A percentile compares a stretch with the other conserved stretches of the same genome.
These are phyloP conservation scores for Drosophila bocki DNA, from an alignment of 1,140 invertebrate genomes.

Conservation along the genomic window DNA sequence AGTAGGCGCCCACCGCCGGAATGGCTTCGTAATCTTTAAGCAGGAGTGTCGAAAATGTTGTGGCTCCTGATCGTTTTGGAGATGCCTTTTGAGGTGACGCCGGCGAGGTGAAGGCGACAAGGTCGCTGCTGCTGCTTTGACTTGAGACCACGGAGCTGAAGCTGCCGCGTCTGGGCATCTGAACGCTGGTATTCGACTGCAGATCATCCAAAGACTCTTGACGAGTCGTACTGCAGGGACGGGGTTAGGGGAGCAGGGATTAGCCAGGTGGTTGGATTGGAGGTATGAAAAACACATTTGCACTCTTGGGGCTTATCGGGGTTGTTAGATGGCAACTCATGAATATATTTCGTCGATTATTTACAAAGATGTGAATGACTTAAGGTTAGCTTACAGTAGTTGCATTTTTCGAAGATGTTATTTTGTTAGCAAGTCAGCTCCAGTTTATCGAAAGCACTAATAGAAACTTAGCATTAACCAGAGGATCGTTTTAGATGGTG, in stretches of 20 bases:
- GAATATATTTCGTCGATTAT: slow-evolving; percentile 41
- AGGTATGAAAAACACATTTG: slow-evolving; percentile 48
- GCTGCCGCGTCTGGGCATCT: slow-evolving; percentile 58
- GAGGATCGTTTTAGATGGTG: slow-evolving; percentile 28
- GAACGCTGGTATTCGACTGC: slow-evolving; percentile 53
- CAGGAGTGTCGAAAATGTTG: slow-evolving; percentile 26
- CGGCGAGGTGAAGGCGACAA: slow-evolving; percentile 42
- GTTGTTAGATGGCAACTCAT: slow-evolving; percentile 14
- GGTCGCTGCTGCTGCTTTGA: slow-evolving; percentile 62
- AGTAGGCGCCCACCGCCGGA: slow-evolving; percentile 68
- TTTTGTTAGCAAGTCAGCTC: slow-evolving; percentile 67
- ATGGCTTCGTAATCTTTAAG: slow-evolving; percentile 72
- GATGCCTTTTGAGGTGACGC: slow-evolving; percentile 53
- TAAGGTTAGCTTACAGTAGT: slow-evolving; percentile 68
- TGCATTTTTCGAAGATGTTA: slow-evolving; percentile 30
- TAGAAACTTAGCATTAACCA: slow-evolving; percentile 72
- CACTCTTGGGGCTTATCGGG: slow-evolving; percentile 21
- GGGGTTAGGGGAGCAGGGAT: slow-evolving; percentile 1
- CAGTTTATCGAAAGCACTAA: slow-evolving; percentile 78
- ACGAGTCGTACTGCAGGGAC: slow-evolving; percentile 40
- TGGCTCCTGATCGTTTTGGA: background rate
- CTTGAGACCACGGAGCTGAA: slow-evolving; percentile 66
- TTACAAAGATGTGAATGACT: slow-evolving; percentile 45
- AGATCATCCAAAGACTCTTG: slow-evolving; percentile 59
- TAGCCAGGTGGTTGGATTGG: slow-evolving; percentile 5